phyloP scores from a whole-genome alignment of 2,797 vertebrate species.

The Euthynnus affinis region DNA sequence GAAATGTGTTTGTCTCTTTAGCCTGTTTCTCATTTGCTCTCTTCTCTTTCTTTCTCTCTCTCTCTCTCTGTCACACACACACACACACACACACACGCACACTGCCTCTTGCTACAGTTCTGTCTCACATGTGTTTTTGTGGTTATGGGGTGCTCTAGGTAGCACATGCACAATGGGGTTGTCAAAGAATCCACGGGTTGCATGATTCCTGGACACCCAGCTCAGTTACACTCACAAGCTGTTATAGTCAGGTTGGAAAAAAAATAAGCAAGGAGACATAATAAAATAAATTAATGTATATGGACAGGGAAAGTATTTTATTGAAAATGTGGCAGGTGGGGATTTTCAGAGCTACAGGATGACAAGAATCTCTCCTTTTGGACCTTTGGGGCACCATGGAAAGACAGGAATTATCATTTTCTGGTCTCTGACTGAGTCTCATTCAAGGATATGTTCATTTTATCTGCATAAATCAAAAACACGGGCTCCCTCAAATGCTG shows the following conservation, averaged over 20 bases:
- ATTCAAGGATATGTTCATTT: not conserved
- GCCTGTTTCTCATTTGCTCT: conserved; percentile 57
- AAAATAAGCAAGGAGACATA: not conserved
- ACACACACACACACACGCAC: conserved; percentile 22
- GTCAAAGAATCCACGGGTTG: conserved; percentile 30
- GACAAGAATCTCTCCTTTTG: not conserved
- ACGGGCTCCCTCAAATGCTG: not conserved
- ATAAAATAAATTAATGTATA: conserved; percentile 1
- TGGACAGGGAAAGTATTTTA: not conserved
- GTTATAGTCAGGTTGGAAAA: not conserved
- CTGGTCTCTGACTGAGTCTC: not conserved
- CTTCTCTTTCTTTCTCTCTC: not conserved
- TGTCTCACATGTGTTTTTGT: conserved; percentile 59
- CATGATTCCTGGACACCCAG: not conserved
- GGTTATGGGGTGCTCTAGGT: conserved; percentile 40
- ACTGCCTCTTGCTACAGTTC: not conserved
- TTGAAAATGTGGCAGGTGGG: not conserved
- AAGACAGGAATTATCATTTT: not conserved
- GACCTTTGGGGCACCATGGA: not conserved
- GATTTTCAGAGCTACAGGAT: not conserved
- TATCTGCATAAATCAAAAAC: conserved; percentile 24
- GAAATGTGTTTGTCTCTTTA: conserved; percentile 39
- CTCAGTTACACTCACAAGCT: conserved; percentile 9
- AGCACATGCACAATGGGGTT: conserved; percentile 14
- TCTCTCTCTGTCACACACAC: conserved; percentile 2